A percentile compares a stretch with the other conserved stretches of the same genome.
phyloP scores from a whole-genome alignment of 2,888 invertebrate species.

The Bombyx huttoni region DNA sequence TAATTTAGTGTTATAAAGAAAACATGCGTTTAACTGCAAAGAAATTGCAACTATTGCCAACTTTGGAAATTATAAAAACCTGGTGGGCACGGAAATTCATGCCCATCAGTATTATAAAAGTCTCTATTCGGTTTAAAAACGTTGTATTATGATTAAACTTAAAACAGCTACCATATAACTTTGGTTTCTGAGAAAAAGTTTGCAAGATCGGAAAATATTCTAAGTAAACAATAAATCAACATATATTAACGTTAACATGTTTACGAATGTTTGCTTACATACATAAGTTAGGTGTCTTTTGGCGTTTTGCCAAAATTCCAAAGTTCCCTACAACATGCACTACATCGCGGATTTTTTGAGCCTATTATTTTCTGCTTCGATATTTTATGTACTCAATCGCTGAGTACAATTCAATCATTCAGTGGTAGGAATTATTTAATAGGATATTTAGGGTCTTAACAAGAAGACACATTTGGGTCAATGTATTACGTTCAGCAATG shows the following conservation, averaged over 20 bases:
- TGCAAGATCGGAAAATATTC: neutral
- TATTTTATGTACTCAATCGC: neutral
- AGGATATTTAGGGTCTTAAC: conserved; percentile 15
- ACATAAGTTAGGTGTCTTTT: neutral
- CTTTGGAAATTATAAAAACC: no score
- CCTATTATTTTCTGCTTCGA: neutral
- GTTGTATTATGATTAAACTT: no score
- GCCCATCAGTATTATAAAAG: no score
- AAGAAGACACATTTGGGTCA: conserved; percentile 24
- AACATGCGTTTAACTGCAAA: no score
- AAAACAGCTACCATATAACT: no score
- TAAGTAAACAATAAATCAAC: neutral
- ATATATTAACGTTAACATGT: neutral
- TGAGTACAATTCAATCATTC: neutral
- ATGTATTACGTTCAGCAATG: conserved; percentile 37
- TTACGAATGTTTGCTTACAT: neutral
- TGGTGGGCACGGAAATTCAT: no score
- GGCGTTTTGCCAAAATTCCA: neutral
- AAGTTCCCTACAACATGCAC: neutral
- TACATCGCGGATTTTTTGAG: neutral
- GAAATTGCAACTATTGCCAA: no score
- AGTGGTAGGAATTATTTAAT: neutral
- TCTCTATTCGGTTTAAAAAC: no score
- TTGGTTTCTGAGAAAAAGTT: no score
- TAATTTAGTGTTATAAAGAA: no score